Base-by-base conservation (phyloP, 1,140 invertebrate species). In the Achroia grisella region DNA sequence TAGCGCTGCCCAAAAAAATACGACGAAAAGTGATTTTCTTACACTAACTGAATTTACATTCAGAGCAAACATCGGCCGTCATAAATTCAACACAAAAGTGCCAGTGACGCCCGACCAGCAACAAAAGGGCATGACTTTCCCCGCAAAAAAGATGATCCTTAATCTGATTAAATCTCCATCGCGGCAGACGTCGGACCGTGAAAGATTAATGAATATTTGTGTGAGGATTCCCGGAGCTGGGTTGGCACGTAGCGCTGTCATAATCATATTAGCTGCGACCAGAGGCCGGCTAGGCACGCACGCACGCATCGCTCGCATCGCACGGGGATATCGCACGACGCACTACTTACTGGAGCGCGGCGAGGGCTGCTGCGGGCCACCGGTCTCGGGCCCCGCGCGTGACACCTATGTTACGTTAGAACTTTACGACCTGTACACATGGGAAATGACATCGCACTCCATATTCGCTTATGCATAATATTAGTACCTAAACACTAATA, bases 131-230 rank as follows among this genome's bases (percentile, higher is more conserved):
- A 79, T 69, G 78, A 81, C 71, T 82, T 77, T 74, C 80, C 71
- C 65, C 67, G 72, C 76, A 80, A 85, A 84, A 70, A 81, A 85
- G 77, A 82, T 82, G 78, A 82, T 81, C 81, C 78, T 81, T 85
- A 85, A 85, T 85, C 81, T 79, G 81, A 85, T 85, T 85, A 85
- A 85, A 85, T 85, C 78, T 81, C 81, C 81, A 85, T 85, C 75
- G 75, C 63, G 62, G 75, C 70, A 70, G 75, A 85, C 81, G 81
- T 82, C 76, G 70, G 78, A 69, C 74, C 80, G 80, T 85, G 75
- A 85, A 85, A 85, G 80, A 85, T 85, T 85, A 85, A 85, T 85
- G 80, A 85, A 81, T 82, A 78, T 82, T 79, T 82, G 78, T 76
- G 78, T 62, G 71, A 78, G 75, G 77, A 81, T 71, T 80, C 78